phyloP scores from a whole-genome alignment of 2,113 vertebrate species.

The Alaudala cheleensis region DNA sequence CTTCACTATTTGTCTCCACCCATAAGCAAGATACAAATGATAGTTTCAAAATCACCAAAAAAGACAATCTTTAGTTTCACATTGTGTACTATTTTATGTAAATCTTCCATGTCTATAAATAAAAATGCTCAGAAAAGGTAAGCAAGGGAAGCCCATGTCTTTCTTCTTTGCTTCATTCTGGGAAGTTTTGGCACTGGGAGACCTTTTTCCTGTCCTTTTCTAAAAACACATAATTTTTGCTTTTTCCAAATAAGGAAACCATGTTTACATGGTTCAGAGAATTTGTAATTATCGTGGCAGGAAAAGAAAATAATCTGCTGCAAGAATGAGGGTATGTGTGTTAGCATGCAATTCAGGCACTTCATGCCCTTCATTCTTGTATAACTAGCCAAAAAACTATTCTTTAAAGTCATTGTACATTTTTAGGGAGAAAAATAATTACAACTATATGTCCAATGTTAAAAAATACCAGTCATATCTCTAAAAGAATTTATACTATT shows the following conservation, averaged over 20 bases:
- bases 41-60: background rate
- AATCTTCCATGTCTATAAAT: background rate
- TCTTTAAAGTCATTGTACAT: background rate
- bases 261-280: background rate
- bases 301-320: background rate
- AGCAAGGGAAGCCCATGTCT: background rate
- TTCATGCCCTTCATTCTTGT: background rate
- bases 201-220: background rate
- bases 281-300: background rate
- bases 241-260: background rate
- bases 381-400: background rate
- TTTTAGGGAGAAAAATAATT: background rate
- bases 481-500: background rate
- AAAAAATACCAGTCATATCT: background rate
- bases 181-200: background rate
- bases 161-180: background rate
- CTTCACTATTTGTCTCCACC: background rate
- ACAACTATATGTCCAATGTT: background rate
- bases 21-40: background rate
- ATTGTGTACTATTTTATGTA: background rate
- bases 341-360: background rate
- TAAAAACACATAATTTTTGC: background rate
- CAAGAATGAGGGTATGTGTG: background rate
- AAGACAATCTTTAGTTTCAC: background rate
- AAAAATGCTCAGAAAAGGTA: background rate